Evolutionary conservation across 2,888 invertebrate species (phyloP), one percentile per base, ranked within the genome.

Genomic region (Andrena haemorrhoa): DNA sequence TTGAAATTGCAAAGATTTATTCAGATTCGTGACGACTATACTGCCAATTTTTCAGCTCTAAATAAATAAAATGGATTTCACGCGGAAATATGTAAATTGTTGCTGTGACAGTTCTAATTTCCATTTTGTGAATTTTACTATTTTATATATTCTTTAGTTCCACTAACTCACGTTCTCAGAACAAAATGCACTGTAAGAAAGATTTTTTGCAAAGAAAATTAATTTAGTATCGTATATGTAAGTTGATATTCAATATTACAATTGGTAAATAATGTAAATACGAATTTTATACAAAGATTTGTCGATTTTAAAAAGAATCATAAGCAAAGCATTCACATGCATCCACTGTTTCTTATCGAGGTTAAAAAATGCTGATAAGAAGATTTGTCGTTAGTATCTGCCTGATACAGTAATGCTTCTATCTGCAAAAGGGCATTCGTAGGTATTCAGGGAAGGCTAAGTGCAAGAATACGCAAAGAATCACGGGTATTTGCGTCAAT

Each of bases 1-100:
- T 82, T 82, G 75, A 70, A 82, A 75, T 82, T 82, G 82, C 82
- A 82, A 82, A 82, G 35, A 71, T 66, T 70, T 82, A 63, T 33
- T 29, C 82, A 51, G 41, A 26, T 61, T 71, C 71, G 75, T 75
- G 75, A 56, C 71, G 31, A 58, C 35, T 41, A n/a, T 20, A 23
- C 20, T 70, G 61, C 51, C 61, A 75, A 82, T 75, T 69, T 53
- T 8, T 56, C 23, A 41, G 12, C 26, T 60, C 58, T 58, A 74
- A 73, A 60, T 64, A 60, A 47, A 47, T 60, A 56, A n/a, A 23
- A 65, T 49, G 26, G 3, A 35, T 33, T 31, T 51, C 29, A 23
- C 35, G 41, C 12, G 16, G 12, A 41, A 41, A 41, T 41, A 41
- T 41, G 41, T 16, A 41, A 41, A 20, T 4, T 20, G 7, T 4